Evolutionary conservation across 1,140 invertebrate species (phyloP).

Genomic region (Pogonomyrmex barbatus): DNA sequence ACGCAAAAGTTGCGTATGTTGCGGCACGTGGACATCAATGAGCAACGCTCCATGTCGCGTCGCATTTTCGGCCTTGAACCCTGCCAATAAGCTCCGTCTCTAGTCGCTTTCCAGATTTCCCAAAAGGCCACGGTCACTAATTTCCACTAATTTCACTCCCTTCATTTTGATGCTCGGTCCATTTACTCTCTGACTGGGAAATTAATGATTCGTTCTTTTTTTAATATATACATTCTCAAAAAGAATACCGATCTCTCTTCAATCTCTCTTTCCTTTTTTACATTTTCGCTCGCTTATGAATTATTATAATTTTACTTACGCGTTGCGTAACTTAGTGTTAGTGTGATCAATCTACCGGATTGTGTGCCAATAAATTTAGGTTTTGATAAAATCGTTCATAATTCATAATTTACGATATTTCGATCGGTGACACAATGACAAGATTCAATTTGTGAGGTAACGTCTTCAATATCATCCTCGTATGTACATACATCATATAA

Average conservation of each 20-base stretch:
- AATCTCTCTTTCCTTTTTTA: not conserved
- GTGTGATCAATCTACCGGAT: not conserved
- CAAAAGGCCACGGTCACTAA: slow-evolving; percentile 78
- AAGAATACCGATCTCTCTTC: not conserved
- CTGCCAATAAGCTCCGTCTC: slow-evolving; percentile 59
- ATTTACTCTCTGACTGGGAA: slow-evolving; percentile 40
- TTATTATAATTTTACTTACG: not conserved
- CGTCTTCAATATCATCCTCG: not conserved
- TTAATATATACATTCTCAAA: not conserved
- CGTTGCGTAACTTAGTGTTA: not conserved
- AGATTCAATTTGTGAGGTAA: too few species aligned
- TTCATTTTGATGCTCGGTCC: slow-evolving; percentile 73
- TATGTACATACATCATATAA: not conserved
- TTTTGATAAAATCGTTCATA: slow-evolving; percentile 40
- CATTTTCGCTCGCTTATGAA: not conserved
- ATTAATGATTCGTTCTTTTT: not conserved
- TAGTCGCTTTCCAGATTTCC: slow-evolving; percentile 75
- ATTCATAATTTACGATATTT: slow-evolving; percentile 26
- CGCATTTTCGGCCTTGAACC: slow-evolving; percentile 81
- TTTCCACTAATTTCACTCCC: not conserved
- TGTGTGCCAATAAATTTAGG: not conserved
- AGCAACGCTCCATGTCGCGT: slow-evolving; percentile 42
- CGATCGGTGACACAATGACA: slow-evolving; percentile 5
- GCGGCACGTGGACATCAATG: slow-evolving; percentile 14
- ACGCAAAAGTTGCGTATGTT: not conserved